These are phyloP conservation scores for Sparus aurata DNA, from an alignment of 2,797 vertebrate genomes.

Conservation along the genomic window DNA sequence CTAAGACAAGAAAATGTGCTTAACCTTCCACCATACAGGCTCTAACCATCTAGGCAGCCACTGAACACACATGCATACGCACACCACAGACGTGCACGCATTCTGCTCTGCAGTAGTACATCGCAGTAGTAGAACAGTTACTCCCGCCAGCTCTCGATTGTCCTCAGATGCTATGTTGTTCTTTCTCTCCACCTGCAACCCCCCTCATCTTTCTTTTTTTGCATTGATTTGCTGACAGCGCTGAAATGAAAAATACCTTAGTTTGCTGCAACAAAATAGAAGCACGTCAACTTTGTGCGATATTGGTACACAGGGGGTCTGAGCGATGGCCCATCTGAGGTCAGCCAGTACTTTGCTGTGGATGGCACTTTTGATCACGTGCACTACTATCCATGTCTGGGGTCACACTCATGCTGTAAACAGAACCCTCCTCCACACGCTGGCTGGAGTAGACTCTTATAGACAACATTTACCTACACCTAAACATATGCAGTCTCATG, in stretches of 20 bases:
- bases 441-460: not conserved
- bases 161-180: slow-evolving; percentile 71
- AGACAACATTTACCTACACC: not conserved
- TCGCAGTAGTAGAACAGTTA: slow-evolving; percentile 39
- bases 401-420: slow-evolving; percentile 41
- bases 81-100: slow-evolving; percentile 11
- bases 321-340: slow-evolving; percentile 67
- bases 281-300: slow-evolving; percentile 72
- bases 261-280: slow-evolving; percentile 81
- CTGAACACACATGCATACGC: slow-evolving; percentile 2
- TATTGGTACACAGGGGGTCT: slow-evolving; percentile 67
- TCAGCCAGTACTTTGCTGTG: slow-evolving; percentile 72
- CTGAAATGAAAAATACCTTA: slow-evolving; percentile 89
- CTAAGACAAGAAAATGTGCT: slow-evolving; percentile 41
- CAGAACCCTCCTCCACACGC: slow-evolving; percentile 25
- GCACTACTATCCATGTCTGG: slow-evolving; percentile 38
- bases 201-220: slow-evolving; percentile 68
- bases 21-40: slow-evolving; percentile 28
- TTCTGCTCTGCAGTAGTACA: slow-evolving; percentile 33
- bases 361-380: slow-evolving; percentile 51
- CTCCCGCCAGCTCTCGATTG: slow-evolving; percentile 42
- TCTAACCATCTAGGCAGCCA: slow-evolving; percentile 9
- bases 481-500: not conserved
- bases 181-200: slow-evolving; percentile 60
- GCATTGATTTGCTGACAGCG: slow-evolving; percentile 88